Evolutionary conservation across 2,888 invertebrate genomes (phyloP), one percentile per base, ranked within the genome.

Genomic region (Siphlonurus alternatus): DNA sequence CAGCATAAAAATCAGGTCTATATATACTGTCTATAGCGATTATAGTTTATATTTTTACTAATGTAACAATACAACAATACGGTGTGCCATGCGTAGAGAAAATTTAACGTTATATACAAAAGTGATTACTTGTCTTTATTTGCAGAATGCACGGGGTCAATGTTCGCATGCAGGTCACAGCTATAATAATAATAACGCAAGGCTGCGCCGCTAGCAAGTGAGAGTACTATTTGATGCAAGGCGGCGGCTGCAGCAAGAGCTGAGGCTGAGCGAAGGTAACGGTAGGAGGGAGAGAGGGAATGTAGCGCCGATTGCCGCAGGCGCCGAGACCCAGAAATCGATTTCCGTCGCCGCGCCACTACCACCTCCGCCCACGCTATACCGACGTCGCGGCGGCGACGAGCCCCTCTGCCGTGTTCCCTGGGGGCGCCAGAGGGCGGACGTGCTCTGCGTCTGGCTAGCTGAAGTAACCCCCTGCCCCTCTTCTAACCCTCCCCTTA

Each of bases 401-500:
- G n/a, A n/a, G n/a, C n/a, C 38, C 38, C 15, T 10, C 38, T 38
- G 7, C 38, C 38, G 15, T 38, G 38, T 38, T 38, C 38, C 38
- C 38, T 5, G 38, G 38, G 38, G 38, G 38, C 38, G 38, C 38
- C 38, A 15, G 38, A 5, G 38, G 38, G 38, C 38, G 38, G 38
- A 38, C 38, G 38, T 38, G 38, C 38, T 38, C 15, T 67, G 66
- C 64, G 66, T 63, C 66, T 65, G 66, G 62, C 65, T 61, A 56
- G 65, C 69, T 65, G 65, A 67, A 66, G 68, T 68, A 67, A 67
- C 67, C 68, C 69, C 71, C 69, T 69, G 67, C 66, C 38, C 61
- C 65, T 64, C 66, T 66, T 69, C 66, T 62, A 63, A 60, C 66
- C 65, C 65, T 56, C 69, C 68, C 71, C 70, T 71, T 72, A 72